Conservation (phyloP, 2,888 invertebrate genomes). For the Cephus pygmeus region DNA sequence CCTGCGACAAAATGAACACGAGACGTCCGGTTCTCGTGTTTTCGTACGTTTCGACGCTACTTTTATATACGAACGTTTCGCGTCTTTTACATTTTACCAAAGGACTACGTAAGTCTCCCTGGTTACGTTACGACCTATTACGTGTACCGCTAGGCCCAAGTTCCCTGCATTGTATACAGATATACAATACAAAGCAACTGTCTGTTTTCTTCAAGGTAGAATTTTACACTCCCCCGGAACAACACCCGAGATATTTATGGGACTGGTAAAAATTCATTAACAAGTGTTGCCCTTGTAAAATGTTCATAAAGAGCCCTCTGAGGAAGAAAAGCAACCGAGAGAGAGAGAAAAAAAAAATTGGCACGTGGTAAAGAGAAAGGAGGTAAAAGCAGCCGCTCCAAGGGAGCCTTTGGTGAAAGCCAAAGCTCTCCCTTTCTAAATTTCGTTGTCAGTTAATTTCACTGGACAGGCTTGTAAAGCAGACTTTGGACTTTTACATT, state of each 20-base stretch:
- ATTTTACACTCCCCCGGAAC: neutral
- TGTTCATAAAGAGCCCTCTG: neutral
- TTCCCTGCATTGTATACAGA: neutral
- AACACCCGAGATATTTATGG: neutral
- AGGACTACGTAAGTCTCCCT: neutral
- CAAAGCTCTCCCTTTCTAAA: neutral
- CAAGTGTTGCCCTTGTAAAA: neutral
- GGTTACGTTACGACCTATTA: neutral
- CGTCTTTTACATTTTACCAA: neutral
- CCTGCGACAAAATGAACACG: neutral
- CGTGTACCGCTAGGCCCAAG: neutral
- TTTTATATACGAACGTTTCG: neutral
- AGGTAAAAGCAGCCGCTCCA: slow-evolving; percentile 20
- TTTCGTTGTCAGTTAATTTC: neutral
- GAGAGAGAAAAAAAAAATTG: slow-evolving; percentile 5
- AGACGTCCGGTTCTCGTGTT: neutral
- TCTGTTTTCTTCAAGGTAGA: neutral
- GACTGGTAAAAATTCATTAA: neutral
- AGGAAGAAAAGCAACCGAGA: neutral
- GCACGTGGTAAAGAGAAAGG: neutral
- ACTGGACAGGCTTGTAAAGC: neutral
- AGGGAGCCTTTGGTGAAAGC: neutral
- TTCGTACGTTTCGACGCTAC: neutral
- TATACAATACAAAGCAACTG: neutral
- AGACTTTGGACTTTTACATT: slow-evolving; percentile 20